A percentile compares a stretch with the other conserved stretches of the same genome.
Conservation (phyloP, 2,888 invertebrate species). For the Itoplectis maculator region DNA sequence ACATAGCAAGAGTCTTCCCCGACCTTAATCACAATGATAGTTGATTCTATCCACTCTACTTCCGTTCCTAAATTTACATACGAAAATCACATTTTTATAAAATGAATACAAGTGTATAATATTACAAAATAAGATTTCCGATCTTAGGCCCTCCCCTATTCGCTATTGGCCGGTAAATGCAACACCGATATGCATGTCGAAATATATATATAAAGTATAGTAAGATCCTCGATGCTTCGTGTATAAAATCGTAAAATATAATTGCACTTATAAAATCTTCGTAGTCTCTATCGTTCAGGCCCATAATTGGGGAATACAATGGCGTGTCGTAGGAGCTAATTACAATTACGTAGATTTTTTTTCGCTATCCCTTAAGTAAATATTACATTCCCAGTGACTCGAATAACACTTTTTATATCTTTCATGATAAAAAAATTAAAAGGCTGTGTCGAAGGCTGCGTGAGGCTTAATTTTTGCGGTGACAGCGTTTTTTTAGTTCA, state of each 20-base stretch:
- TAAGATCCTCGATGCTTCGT: constrained; percentile 9
- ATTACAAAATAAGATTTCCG: constrained; percentile 48
- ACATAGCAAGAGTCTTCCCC: constrained; percentile 21
- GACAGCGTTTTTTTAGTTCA: background rate
- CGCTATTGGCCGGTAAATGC: constrained; percentile 28
- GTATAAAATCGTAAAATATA: constrained; percentile 37
- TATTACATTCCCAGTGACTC: constrained; percentile 50
- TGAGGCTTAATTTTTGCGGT: constrained; percentile 4
- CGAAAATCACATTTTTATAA: constrained; percentile 53
- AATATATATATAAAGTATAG: constrained; percentile 32
- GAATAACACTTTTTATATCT: constrained; percentile 39
- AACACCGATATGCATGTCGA: constrained; percentile 15
- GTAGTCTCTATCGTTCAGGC: constrained; percentile 16
- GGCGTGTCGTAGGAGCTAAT: constrained; percentile 33
- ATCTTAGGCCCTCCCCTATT: constrained; percentile 22
- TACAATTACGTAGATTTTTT: constrained; percentile 39
- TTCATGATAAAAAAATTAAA: constrained; percentile 7
- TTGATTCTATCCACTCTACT: constrained; percentile 10
- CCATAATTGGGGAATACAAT: constrained; percentile 16
- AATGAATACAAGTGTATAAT: constrained; percentile 29
- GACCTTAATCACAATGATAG: constrained; percentile 45
- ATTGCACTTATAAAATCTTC: constrained; percentile 25
- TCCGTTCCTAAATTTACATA: constrained; percentile 27
- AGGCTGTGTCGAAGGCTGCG: constrained; percentile 10
- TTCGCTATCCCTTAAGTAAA: constrained; percentile 24